Evolutionary conservation across 1,140 invertebrate species (phyloP).

Genomic region (Melipona quadrifasciata): DNA sequence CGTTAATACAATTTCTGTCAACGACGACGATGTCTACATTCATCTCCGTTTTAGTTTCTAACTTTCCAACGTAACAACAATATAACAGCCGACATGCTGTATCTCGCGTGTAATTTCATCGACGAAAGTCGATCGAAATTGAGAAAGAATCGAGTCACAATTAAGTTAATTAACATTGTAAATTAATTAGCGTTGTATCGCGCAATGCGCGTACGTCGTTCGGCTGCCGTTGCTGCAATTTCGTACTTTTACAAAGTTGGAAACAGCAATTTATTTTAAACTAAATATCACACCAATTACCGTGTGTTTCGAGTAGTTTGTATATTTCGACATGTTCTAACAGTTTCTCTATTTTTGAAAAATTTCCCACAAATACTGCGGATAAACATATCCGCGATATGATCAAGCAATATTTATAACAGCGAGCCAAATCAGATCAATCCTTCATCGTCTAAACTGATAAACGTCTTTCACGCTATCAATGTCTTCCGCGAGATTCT

Average conservation of each 20-base stretch:
- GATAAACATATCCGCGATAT: neutral
- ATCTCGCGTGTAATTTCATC: neutral
- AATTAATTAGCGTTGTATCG: neutral
- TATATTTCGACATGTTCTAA: neutral
- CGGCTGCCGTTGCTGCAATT: no score
- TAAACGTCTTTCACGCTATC: no score
- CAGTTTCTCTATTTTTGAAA: neutral
- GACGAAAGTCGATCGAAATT: neutral
- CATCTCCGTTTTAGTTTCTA: neutral
- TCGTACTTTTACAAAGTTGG: neutral
- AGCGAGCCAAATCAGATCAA: no score
- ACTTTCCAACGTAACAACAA: neutral
- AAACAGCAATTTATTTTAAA: neutral
- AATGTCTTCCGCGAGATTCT: neutral
- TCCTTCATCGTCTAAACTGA: neutral
- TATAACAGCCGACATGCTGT: neutral
- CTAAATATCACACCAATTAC: neutral
- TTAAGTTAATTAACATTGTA: neutral
- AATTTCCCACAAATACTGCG: neutral
- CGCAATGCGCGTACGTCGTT: neutral
- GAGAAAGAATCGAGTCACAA: neutral
- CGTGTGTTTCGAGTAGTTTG: neutral
- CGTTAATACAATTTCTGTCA: neutral
- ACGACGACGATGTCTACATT: no score
- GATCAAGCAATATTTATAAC: neutral